phyloP scores from a whole-genome alignment of 2,797 vertebrate genomes.

The Petrocephalus schoutedeni region DNA sequence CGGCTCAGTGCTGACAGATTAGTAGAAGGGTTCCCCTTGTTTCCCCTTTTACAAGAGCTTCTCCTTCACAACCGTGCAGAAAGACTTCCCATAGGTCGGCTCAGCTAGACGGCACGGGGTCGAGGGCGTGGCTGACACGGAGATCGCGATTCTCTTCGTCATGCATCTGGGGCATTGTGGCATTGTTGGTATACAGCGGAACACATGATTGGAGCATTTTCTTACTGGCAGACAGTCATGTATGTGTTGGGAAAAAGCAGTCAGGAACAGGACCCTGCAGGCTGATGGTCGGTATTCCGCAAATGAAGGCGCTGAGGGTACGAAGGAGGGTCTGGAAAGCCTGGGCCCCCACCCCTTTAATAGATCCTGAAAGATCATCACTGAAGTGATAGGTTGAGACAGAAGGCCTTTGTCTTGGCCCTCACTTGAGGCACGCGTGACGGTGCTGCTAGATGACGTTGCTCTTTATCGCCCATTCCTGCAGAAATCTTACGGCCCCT shows the following conservation, averaged over 20 bases:
- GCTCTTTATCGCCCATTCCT: neutral
- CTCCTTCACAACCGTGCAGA: neutral
- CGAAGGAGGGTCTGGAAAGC: neutral
- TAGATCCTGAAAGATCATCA: neutral
- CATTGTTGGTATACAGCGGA: neutral
- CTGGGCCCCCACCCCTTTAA: neutral
- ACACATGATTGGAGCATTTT: neutral
- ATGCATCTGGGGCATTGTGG: neutral
- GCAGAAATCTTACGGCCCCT: neutral
- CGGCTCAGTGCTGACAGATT: neutral
- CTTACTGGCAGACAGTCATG: neutral
- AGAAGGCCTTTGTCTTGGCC: neutral
- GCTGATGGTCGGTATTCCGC: neutral
- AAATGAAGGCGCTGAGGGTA: neutral
- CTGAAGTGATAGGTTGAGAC: neutral
- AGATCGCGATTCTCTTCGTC: neutral
- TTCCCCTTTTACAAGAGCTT: neutral
- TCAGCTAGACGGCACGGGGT: neutral
- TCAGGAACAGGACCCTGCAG: neutral
- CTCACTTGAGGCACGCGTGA: neutral
- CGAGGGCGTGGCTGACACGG: neutral
- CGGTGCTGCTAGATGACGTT: neutral
- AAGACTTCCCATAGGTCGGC: neutral
- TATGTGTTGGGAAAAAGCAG: neutral
- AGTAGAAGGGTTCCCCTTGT: neutral